phyloP scores from a whole-genome alignment of 2,797 vertebrate species.

The Acropternis orthonyx region DNA sequence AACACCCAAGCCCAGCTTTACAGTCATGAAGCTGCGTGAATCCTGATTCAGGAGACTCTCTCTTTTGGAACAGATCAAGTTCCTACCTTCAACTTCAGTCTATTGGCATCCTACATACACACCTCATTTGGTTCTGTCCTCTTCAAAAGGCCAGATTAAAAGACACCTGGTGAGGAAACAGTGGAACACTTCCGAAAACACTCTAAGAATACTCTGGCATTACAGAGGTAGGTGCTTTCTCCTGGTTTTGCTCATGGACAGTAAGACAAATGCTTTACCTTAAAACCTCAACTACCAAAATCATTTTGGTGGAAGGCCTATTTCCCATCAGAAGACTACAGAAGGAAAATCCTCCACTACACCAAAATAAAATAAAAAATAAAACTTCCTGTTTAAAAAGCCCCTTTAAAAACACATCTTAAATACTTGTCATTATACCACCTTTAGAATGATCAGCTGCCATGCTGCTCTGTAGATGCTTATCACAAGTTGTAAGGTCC shows the following conservation, averaged over 20 bases:
- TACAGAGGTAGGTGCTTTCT: conserved; percentile 52
- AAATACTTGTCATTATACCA: conserved; percentile 67
- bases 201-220: conserved; percentile 48
- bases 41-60: conserved; percentile 68
- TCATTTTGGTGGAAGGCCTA: conserved; percentile 70
- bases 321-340: conserved; percentile 65
- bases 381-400: conserved; percentile 66
- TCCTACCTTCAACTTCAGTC: conserved; percentile 51
- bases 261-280: conserved; percentile 53
- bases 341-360: conserved; percentile 39
- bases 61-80: conserved; percentile 42
- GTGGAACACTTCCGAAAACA: conserved; percentile 7
- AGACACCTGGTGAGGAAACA: conserved; percentile 39
- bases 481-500: conserved; percentile 10
- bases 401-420: conserved; percentile 63
- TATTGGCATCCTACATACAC: background rate
- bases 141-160: conserved; percentile 41
- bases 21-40: conserved; percentile 56
- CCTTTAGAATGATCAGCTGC: conserved; percentile 30
- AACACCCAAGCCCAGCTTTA: conserved; percentile 16
- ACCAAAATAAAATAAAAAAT: conserved; percentile 64
- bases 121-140: conserved; percentile 25
- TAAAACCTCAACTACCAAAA: conserved; percentile 41
- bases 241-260: conserved; percentile 41
- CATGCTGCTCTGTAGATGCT: conserved; percentile 5